phyloP scores from a whole-genome alignment of 23 tunicate species.

The Diplosoma virens region DNA sequence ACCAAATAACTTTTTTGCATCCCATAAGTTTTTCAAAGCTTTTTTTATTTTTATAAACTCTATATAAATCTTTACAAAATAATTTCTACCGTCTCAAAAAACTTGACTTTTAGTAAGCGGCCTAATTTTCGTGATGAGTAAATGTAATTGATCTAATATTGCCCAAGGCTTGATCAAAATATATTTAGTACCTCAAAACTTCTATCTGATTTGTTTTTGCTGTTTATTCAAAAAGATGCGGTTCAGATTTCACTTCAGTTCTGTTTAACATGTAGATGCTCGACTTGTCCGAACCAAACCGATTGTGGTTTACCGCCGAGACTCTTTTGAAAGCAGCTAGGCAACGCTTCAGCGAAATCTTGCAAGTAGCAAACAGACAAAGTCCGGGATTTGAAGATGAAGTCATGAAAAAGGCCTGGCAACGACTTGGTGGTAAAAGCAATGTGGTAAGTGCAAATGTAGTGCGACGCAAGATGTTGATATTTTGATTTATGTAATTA shows the following conservation, averaged over 20 bases:
- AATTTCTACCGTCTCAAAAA: too few species aligned
- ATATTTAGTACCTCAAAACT: background rate
- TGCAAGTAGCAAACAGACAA: constrained; percentile 46
- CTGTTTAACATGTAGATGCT: constrained; percentile 56
- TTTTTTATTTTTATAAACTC: too few species aligned
- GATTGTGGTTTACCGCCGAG: constrained; percentile 78
- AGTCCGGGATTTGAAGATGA: constrained; percentile 39
- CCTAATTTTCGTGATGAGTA: too few species aligned
- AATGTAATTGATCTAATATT: too few species aligned
- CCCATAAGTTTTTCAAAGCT: too few species aligned
- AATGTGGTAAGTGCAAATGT: constrained; percentile 39
- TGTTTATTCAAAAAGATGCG: background rate
- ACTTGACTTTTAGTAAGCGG: too few species aligned
- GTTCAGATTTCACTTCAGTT: too few species aligned
- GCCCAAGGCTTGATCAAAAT: too few species aligned
- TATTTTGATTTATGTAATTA: too few species aligned
- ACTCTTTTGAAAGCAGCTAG: constrained; percentile 53
- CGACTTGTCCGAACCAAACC: constrained; percentile 68
- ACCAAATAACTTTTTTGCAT: too few species aligned
- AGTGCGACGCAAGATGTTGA: too few species aligned
- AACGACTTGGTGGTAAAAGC: constrained; percentile 73
- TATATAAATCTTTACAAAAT: too few species aligned
- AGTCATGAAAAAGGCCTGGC: constrained; percentile 45
- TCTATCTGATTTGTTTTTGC: background rate
- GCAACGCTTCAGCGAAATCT: constrained; percentile 34